A percentile compares a stretch with the other conserved stretches of the same genome.
These are phyloP conservation scores for Ahaetulla prasina DNA, from an alignment of 2,113 vertebrate species.

Conservation along the genomic window DNA sequence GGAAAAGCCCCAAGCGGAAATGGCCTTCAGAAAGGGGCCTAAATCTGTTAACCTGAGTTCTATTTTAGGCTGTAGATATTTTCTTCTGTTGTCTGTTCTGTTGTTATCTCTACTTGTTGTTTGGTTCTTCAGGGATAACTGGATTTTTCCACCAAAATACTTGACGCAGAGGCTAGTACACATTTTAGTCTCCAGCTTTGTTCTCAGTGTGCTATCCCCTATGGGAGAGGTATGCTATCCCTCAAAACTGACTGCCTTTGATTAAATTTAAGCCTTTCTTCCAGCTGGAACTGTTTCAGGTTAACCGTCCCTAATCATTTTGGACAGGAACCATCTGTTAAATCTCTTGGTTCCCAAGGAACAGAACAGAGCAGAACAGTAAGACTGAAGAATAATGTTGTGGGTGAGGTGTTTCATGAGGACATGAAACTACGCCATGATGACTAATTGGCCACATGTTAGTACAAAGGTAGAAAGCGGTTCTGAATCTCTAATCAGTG, in stretches of 20 bases:
- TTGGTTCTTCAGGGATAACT: conserved; percentile 44
- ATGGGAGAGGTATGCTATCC: conserved; percentile 40
- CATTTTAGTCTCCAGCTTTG: conserved; percentile 30
- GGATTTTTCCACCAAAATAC: conserved; percentile 22
- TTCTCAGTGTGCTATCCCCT: conserved; percentile 36
- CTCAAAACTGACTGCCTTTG: conserved; percentile 48
- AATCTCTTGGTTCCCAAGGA: conserved; percentile 42
- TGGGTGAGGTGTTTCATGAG: neutral
- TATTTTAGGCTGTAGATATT: conserved; percentile 14
- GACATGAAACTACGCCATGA: neutral
- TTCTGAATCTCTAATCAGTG: neutral
- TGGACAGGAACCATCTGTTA: conserved; percentile 64
- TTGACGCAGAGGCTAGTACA: neutral
- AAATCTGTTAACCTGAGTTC: neutral
- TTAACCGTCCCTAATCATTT: conserved; percentile 55
- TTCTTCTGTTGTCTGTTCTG: conserved; percentile 50
- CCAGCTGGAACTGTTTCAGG: conserved; percentile 49
- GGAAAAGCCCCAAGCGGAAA: neutral
- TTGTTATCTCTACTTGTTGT: conserved; percentile 54
- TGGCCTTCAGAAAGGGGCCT: neutral
- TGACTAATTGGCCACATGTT: neutral
- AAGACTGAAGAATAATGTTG: conserved; percentile 14
- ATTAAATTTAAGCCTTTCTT: conserved; percentile 56
- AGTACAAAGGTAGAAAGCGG: conserved; percentile 11
- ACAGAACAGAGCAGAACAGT: conserved; percentile 47